These are phyloP conservation scores for Latrodectus hesperus DNA, from an alignment of 2,888 invertebrate species.

Conservation along the genomic window DNA sequence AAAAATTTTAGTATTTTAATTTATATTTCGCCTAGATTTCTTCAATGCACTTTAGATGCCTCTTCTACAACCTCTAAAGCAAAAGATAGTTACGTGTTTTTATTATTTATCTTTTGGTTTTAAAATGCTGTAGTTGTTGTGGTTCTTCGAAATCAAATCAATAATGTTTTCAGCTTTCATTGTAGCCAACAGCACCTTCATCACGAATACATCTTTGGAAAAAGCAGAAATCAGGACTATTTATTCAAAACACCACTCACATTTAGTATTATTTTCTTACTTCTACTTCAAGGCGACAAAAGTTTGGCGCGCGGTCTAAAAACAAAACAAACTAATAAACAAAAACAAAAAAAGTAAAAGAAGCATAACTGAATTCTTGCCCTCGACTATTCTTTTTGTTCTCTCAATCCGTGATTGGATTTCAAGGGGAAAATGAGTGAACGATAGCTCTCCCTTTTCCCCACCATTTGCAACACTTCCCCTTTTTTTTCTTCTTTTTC, in stretches of 20 bases:
- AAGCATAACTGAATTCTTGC: constrained; percentile 16
- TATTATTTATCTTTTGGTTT: too few species aligned
- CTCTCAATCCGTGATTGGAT: constrained; percentile 66
- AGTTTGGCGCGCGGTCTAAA: neutral
- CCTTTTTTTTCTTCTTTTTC: neutral
- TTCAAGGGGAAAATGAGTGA: constrained; percentile 67
- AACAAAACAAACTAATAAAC: neutral
- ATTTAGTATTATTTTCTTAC: neutral
- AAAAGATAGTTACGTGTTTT: too few species aligned
- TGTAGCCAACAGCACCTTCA: too few species aligned
- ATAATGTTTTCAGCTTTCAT: too few species aligned
- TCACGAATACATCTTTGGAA: too few species aligned
- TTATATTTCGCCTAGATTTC: too few species aligned
- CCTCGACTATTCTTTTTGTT: constrained; percentile 42
- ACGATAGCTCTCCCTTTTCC: constrained; percentile 55
- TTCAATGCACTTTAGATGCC: too few species aligned
- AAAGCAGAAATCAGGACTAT: neutral
- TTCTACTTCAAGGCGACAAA: neutral
- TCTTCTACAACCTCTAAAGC: too few species aligned
- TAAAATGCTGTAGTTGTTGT: too few species aligned
- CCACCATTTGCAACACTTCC: constrained; percentile 10
- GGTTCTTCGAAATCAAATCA: neutral
- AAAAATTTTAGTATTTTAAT: too few species aligned
- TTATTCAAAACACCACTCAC: neutral
- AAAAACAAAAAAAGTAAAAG: neutral